These are phyloP conservation scores for Drosophila macrospina DNA, from an alignment of 2,888 invertebrate genomes.

Conservation along the genomic window DNA sequence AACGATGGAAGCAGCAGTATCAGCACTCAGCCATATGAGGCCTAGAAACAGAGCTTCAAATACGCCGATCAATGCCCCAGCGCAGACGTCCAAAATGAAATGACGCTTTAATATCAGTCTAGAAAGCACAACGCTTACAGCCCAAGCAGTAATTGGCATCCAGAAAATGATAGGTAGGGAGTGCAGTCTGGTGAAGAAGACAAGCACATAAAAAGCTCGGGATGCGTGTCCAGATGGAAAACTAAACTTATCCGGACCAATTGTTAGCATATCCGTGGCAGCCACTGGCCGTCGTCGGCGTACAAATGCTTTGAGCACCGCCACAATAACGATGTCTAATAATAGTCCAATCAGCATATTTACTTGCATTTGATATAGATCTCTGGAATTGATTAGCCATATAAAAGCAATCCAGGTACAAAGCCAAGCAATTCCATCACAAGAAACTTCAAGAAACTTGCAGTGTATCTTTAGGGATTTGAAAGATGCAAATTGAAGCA, in stretches of 20 bases:
- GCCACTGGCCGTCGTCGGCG: conserved; percentile 92
- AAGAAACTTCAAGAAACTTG: conserved; percentile 88
- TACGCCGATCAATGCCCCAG: conserved; percentile 91
- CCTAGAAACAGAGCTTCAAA: conserved; percentile 89
- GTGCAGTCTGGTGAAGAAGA: conserved; percentile 89
- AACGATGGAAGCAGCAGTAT: conserved; percentile 66
- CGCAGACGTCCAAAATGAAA: conserved; percentile 93
- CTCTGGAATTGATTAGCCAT: conserved; percentile 90
- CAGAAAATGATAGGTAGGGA: conserved; percentile 88
- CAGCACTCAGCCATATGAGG: conserved; percentile 89
- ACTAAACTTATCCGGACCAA: conserved; percentile 94
- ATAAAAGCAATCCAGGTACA: conserved; percentile 91
- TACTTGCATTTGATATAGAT: conserved; percentile 92
- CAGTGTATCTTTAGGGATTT: conserved; percentile 80
- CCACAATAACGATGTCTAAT: conserved; percentile 92
- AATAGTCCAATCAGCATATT: conserved; percentile 93
- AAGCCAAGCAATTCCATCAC: conserved; percentile 96
- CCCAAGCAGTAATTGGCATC: conserved; percentile 91
- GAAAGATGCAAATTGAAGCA: conserved; percentile 78
- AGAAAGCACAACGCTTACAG: conserved; percentile 90
- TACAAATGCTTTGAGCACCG: conserved; percentile 91
- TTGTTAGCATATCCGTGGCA: conserved; percentile 88
- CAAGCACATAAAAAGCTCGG: conserved; percentile 91
- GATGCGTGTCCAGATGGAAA: conserved; percentile 99
- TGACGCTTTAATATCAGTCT: conserved; percentile 94